These are phyloP conservation scores for Stenodema calcarata DNA, from an alignment of 2,888 invertebrate species.

Conservation along the genomic window DNA sequence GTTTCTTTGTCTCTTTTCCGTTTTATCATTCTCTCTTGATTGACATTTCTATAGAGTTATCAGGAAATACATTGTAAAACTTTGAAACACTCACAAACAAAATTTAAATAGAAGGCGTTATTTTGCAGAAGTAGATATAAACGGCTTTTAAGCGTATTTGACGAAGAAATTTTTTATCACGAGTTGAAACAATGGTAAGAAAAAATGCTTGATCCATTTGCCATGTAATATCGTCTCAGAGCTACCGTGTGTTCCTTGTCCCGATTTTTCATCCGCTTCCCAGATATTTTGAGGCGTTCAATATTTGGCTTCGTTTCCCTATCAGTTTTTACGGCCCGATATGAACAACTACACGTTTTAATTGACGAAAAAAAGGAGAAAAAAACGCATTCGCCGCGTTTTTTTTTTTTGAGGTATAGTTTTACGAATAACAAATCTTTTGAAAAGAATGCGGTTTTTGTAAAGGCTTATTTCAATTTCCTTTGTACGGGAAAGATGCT, in stretches of 20 bases:
- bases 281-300: not conserved
- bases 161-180: not conserved
- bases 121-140: not conserved
- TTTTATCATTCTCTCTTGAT: not conserved
- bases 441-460: constrained; percentile 21
- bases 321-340: not conserved
- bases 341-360: not conserved
- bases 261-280: not conserved
- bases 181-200: not conserved
- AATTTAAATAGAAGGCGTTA: not conserved
- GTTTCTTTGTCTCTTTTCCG: not conserved
- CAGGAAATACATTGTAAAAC: not conserved
- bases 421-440: not conserved
- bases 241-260: not conserved
- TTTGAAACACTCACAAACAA: not conserved
- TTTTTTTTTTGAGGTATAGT: not conserved
- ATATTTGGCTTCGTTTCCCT: not conserved
- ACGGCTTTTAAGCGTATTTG: not conserved
- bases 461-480: constrained; percentile 2
- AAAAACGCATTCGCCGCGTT: constrained; percentile 3
- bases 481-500: constrained; percentile 6
- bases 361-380: not conserved
- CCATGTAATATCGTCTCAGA: not conserved
- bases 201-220: not conserved
- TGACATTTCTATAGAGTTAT: not conserved